These are phyloP conservation scores for Chydorus sphaericus DNA, from an alignment of 2,888 invertebrate species.

Conservation along the genomic window DNA sequence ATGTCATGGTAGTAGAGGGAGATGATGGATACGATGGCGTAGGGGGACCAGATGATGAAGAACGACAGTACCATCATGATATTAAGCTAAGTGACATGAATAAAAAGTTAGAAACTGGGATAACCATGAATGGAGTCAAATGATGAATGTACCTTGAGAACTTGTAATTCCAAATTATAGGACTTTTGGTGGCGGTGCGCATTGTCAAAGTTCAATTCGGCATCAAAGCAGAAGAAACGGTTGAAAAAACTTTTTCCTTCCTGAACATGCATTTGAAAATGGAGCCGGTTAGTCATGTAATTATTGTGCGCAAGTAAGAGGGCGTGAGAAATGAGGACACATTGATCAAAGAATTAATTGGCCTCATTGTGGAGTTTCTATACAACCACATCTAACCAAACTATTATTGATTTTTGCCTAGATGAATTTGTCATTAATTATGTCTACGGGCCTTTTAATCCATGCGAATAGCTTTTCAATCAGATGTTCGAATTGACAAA, in stretches of 20 bases:
- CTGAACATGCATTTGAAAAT: constrained; percentile 16
- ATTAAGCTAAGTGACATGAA: constrained; percentile 19
- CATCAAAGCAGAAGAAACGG: constrained; percentile 1
- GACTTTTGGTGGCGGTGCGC: not conserved
- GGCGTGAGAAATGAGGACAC: constrained; percentile 16
- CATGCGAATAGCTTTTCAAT: no score
- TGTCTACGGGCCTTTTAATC: no score
- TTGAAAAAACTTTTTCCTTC: constrained; percentile 13
- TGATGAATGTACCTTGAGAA: not conserved
- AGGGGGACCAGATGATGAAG: constrained; percentile 20
- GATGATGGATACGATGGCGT: constrained; percentile 19
- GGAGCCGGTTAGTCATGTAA: constrained; percentile 16
- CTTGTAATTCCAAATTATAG: not conserved
- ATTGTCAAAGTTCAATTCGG: not conserved
- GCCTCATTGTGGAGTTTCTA: no score
- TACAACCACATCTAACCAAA: no score
- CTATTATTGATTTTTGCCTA: no score
- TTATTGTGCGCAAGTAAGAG: constrained; percentile 7
- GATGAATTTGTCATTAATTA: no score
- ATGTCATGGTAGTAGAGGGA: constrained; percentile 19
- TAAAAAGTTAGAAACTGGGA: not conserved
- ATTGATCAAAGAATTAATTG: no score
- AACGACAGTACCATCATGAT: constrained; percentile 19
- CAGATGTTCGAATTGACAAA: no score
- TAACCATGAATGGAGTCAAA: not conserved